Conservation (phyloP, 2,113 vertebrate genomes). For the Melozone crissalis region DNA sequence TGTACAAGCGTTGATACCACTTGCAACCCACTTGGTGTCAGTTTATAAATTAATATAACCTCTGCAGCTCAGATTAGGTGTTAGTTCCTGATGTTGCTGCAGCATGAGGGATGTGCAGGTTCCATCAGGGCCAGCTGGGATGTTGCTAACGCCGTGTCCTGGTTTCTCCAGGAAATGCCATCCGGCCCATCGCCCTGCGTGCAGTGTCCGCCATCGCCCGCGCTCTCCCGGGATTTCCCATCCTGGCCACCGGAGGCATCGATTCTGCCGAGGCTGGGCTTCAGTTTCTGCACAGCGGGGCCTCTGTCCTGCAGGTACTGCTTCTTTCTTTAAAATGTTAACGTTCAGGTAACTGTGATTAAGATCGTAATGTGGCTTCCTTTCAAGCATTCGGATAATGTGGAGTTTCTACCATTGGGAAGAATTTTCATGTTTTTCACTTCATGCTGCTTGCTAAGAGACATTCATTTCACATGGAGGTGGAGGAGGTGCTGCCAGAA, state of each 20-base stretch:
- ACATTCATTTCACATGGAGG: neutral
- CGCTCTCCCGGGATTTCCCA: slow-evolving; percentile 86
- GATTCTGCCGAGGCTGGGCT: slow-evolving; percentile 92
- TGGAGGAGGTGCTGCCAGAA: neutral
- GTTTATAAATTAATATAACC: neutral
- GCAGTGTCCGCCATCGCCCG: slow-evolving; percentile 86
- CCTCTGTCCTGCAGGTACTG: slow-evolving; percentile 89
- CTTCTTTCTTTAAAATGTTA: neutral
- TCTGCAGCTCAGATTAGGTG: neutral
- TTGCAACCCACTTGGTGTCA: neutral
- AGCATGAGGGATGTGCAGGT: neutral
- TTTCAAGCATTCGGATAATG: neutral
- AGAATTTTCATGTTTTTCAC: neutral
- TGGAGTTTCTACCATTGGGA: neutral
- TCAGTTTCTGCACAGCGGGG: slow-evolving; percentile 91
- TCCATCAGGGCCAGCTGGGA: neutral
- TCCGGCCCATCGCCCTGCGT: slow-evolving; percentile 88
- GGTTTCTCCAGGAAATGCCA: slow-evolving; percentile 82
- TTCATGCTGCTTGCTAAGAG: neutral
- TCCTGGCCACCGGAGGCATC: slow-evolving; percentile 93
- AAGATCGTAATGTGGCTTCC: neutral
- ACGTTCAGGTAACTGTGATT: neutral
- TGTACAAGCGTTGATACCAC: neutral
- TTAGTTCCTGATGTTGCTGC: neutral
- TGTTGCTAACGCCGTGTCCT: neutral